Evolutionary conservation across 64 coral and sea anemone species (phyloP).

Genomic region (Platygyra sinensis): DNA sequence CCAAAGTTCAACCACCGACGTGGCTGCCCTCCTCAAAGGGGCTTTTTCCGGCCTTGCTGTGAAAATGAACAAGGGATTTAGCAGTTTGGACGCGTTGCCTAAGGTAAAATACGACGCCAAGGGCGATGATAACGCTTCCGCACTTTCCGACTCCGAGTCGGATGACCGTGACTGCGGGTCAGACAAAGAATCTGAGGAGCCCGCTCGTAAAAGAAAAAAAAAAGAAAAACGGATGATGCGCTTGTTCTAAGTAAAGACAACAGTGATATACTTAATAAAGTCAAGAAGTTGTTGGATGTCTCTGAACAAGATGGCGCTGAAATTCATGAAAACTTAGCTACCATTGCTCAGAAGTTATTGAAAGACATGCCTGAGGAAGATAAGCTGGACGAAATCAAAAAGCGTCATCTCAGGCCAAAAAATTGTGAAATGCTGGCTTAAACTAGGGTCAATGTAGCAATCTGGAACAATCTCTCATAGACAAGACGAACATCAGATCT

Average conservation of each 20-base stretch:
- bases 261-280: constrained; percentile 4
- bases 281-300: constrained; percentile 5
- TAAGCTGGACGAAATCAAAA: constrained; percentile 38
- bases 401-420: too few species aligned
- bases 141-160: not conserved
- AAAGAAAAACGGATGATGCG: not conserved
- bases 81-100: constrained; percentile 1
- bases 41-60: constrained; percentile 17
- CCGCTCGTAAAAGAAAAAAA: not conserved
- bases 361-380: constrained; percentile 26
- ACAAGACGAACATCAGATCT: constrained; percentile 8
- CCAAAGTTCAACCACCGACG: constrained; percentile 23
- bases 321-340: constrained; percentile 29
- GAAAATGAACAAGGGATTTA: constrained; percentile 43
- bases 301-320: constrained; percentile 18
- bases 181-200: not conserved
- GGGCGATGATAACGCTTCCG: not conserved
- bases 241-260: constrained; percentile 4
- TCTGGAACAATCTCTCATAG: constrained; percentile 58
- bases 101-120: constrained; percentile 16
- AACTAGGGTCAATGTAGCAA: constrained; percentile 39
- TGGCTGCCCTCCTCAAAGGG: constrained; percentile 29
- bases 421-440: constrained; percentile 43
- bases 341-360: constrained; percentile 19
- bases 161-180: constrained; percentile 6